Evolutionary conservation across 1,140 invertebrate species (phyloP), one percentile per base, ranked within the genome.

Genomic region (Amphibalanus amphitrite): DNA sequence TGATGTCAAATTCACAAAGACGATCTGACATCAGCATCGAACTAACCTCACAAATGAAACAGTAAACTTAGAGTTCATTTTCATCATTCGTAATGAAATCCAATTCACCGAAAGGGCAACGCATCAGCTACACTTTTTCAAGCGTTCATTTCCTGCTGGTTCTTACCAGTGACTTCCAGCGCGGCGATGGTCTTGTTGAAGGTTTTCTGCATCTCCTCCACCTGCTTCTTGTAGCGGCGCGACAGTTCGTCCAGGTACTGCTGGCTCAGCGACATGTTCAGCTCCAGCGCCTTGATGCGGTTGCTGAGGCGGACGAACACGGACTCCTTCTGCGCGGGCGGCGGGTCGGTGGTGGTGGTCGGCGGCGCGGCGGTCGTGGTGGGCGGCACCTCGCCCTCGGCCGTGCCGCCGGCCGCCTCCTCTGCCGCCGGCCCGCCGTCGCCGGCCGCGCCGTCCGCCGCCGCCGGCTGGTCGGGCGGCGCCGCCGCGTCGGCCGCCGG

Each of bases 241-340:
- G 92, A 96, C 69, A 98, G 80, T 79, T 98, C 94, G 80, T 97
- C 93, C 69, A 98, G 82, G 80, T 98, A 98, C 77, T 96, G 92
- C 72, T 90, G 90, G 73, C 92, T 96, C 3, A 98, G 82, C 3
- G 94, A 95, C 86, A 98, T 94, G 80, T 99, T 98, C 70, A 91
- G 84, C 81, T 99, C 96, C 72, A 99, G 82, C 72, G 89, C 87
- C 86, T 91, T 96, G 30, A 99, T 95, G 77, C 94, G 88, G 82
- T 98, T 98, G 47, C 91, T 93, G 29, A 99, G 82, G 74, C 95
- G 85, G 75, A 97, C 86, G 79, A 98, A 97, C 29, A 98, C 91
- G 4, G 93, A 95, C 81, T 98, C 95, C 75, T 97, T 95, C 76
- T 91, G 90, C 10, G 74, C 73, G 79, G 82, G 77, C 85, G 85